These are phyloP conservation scores for Rafetus swinhoei DNA, from an alignment of 2,113 vertebrate species.

Conservation along the genomic window DNA sequence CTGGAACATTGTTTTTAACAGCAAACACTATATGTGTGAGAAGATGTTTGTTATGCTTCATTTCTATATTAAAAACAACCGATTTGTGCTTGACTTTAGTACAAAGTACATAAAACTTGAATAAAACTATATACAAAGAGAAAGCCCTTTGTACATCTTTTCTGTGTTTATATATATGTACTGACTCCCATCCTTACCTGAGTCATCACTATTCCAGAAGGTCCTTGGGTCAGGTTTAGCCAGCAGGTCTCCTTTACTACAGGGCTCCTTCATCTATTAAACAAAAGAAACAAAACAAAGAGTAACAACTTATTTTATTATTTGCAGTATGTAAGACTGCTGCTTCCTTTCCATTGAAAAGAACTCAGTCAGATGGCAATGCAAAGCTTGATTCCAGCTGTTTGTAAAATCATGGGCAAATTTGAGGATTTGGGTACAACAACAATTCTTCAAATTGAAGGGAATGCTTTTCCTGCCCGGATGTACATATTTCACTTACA, in stretches of 20 bases:
- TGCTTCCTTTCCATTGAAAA: not conserved
- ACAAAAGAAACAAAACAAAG: conserved; percentile 59
- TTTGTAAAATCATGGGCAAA: conserved; percentile 12
- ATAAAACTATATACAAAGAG: accelerated
- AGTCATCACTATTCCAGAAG: conserved; percentile 76
- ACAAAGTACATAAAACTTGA: not conserved
- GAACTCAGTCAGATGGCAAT: accelerated
- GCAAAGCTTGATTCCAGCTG: not conserved
- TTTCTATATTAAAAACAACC: conserved; percentile 22
- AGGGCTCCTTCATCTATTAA: conserved; percentile 80
- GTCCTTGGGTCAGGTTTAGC: conserved; percentile 73
- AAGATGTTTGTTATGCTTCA: accelerated
- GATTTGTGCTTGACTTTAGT: not conserved
- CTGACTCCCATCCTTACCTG: conserved; percentile 62
- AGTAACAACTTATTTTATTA: not conserved
- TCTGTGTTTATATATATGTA: accelerated
- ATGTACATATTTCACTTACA: conserved; percentile 23
- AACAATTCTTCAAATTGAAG: not conserved
- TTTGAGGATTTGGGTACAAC: not conserved
- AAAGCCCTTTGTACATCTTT: not conserved
- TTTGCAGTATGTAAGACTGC: not conserved
- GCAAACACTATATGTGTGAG: not conserved
- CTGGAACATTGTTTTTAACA: not conserved
- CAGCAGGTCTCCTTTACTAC: conserved; percentile 61
- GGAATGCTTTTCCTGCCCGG: not conserved